Conservation (phyloP, 2,113 vertebrate species). For the Cyanocitta stelleri region DNA sequence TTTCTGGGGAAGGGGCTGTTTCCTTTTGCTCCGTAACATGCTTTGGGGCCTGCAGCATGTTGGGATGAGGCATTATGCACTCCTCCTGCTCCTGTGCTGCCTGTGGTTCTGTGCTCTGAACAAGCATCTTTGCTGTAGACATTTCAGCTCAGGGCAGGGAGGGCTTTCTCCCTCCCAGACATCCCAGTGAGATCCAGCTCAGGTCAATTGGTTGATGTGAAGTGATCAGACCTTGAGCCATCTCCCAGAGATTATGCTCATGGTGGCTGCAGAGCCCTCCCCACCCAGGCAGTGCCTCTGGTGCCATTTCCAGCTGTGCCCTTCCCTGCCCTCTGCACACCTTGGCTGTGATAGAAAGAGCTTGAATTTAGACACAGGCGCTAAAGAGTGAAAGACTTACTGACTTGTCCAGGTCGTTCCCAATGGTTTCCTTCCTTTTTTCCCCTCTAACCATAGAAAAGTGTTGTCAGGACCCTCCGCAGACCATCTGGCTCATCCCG, state of each 20-base stretch:
- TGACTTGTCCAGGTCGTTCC: not conserved
- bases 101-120: not conserved
- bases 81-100: not conserved
- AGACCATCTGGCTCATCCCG: not conserved
- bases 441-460: not conserved
- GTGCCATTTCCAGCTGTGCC: not conserved
- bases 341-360: not conserved
- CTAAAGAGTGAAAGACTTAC: not conserved
- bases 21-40: not conserved
- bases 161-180: not conserved
- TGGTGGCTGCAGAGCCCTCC: not conserved
- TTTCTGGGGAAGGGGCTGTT: not conserved
- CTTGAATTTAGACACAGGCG: not conserved
- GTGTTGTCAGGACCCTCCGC: not conserved
- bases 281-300: not conserved
- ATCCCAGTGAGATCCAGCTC: not conserved
- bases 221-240: not conserved
- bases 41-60: not conserved
- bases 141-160: fast-evolving
- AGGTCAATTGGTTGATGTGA: not conserved
- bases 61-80: not conserved
- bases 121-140: not conserved
- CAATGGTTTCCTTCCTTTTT: not conserved
- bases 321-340: not conserved
- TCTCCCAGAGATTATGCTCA: not conserved